Evolutionary conservation across 2,113 vertebrate genomes (phyloP).

Genomic region (Rhea americana): DNA sequence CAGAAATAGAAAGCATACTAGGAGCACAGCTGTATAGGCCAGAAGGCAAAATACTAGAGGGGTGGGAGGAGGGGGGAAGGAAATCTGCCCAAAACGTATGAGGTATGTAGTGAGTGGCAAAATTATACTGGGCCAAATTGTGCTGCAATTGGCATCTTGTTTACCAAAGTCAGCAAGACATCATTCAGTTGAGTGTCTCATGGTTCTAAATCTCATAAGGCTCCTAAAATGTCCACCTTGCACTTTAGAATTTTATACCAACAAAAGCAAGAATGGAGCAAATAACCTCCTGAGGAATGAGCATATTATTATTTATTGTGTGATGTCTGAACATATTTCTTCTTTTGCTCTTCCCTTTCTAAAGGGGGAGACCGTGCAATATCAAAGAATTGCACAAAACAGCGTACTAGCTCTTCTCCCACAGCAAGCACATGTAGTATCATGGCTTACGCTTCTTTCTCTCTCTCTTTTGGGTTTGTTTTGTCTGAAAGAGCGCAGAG

Average conservation of each 20-base stretch:
- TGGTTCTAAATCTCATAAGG: neutral
- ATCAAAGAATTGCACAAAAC: neutral
- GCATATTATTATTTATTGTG: neutral
- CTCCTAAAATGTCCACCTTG: neutral
- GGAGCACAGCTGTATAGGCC: conserved; percentile 55
- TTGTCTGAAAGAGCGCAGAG: neutral
- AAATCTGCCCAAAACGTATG: neutral
- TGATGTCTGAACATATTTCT: neutral
- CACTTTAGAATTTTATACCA: conserved; percentile 18
- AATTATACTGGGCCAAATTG: conserved; percentile 16
- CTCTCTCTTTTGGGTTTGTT: neutral
- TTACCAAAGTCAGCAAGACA: conserved; percentile 18
- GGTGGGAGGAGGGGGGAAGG: neutral
- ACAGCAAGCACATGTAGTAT: neutral
- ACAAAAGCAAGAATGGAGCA: neutral
- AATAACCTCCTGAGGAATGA: neutral
- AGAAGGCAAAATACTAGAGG: conserved; percentile 37
- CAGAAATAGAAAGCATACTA: conserved; percentile 46
- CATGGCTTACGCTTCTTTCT: neutral
- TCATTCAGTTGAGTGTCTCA: neutral
- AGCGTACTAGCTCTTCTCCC: neutral
- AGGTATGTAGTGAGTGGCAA: conserved; percentile 41
- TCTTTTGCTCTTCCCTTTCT: neutral
- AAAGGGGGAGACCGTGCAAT: neutral
- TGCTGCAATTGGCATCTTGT: conserved; percentile 25